Conservation (phyloP, 1,140 invertebrate species). For the Colletes latitarsis region DNA sequence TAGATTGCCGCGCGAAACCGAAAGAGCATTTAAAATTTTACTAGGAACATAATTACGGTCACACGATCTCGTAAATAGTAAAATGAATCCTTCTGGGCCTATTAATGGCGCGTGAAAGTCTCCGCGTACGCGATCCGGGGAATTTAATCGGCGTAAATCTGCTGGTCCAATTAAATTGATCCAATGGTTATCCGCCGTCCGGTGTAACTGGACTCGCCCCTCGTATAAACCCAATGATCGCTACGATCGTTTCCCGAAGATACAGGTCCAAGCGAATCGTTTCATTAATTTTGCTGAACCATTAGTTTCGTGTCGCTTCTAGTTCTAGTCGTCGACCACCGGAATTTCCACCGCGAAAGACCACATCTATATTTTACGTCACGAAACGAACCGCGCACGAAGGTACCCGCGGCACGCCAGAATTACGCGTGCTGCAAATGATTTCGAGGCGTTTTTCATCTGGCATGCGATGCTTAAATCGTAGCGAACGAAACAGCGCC, state of each 20-base stretch:
- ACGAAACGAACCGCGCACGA: background rate
- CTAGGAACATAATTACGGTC: background rate
- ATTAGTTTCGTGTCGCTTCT: conserved; percentile 16
- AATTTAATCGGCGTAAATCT: conserved; percentile 43
- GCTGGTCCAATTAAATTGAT: conserved; percentile 36
- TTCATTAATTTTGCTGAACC: conserved; percentile 38
- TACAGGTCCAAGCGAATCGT: conserved; percentile 9
- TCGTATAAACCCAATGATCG: too few relatives aligned
- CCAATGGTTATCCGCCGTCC: background rate
- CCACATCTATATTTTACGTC: background rate
- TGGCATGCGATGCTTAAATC: conserved; percentile 10
- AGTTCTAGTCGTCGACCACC: background rate
- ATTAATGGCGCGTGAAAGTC: background rate
- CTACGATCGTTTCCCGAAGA: background rate
- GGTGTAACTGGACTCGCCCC: conserved; percentile 6
- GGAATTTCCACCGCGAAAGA: background rate
- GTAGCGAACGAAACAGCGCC: conserved; percentile 17
- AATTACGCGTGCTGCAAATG: background rate
- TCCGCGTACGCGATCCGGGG: background rate
- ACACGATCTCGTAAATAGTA: background rate
- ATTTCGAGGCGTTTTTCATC: conserved; percentile 13
- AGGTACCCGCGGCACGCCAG: background rate
- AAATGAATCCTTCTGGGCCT: too few relatives aligned
- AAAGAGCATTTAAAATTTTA: background rate
- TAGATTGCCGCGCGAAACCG: background rate